These are phyloP conservation scores for Caenorhabditis doughertyi DNA, from an alignment of 2,888 invertebrate species.

Conservation along the genomic window DNA sequence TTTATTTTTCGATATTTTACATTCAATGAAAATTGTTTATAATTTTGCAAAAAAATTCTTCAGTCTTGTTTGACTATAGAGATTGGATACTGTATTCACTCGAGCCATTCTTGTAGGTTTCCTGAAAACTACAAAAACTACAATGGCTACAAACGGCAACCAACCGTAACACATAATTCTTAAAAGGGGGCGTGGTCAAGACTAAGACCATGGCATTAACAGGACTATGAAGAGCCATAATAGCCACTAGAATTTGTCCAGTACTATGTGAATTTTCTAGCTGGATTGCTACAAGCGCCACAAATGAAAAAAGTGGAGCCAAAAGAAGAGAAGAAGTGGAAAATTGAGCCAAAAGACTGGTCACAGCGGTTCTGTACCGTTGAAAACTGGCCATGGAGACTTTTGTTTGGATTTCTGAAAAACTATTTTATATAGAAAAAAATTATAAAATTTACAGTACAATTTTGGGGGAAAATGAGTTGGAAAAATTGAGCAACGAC, in stretches of 20 bases:
- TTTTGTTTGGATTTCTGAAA: conserved; percentile 6
- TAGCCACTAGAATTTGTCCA: background rate
- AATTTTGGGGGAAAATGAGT: too few species aligned
- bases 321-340: conserved; percentile 16
- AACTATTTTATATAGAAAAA: too few species aligned
- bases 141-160: background rate
- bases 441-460: too few species aligned
- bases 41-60: background rate
- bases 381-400: conserved; percentile 10
- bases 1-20: too few species aligned
- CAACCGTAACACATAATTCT: conserved; percentile 15
- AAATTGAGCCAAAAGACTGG: conserved; percentile 24
- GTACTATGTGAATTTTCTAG: conserved; percentile 5
- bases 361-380: conserved; percentile 17
- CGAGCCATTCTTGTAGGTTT: background rate
- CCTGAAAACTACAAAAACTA: background rate
- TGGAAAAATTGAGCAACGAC: too few species aligned
- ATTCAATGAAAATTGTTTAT: background rate
- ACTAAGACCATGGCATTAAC: conserved; percentile 1
- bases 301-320: conserved; percentile 1
- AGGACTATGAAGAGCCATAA: conserved; percentile 8
- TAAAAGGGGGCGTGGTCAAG: background rate
- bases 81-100: conserved; percentile 11
- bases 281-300: background rate
- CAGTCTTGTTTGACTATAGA: background rate